Evolutionary conservation across 1,140 invertebrate species (phyloP).

Genomic region (Araneus ventricosus): DNA sequence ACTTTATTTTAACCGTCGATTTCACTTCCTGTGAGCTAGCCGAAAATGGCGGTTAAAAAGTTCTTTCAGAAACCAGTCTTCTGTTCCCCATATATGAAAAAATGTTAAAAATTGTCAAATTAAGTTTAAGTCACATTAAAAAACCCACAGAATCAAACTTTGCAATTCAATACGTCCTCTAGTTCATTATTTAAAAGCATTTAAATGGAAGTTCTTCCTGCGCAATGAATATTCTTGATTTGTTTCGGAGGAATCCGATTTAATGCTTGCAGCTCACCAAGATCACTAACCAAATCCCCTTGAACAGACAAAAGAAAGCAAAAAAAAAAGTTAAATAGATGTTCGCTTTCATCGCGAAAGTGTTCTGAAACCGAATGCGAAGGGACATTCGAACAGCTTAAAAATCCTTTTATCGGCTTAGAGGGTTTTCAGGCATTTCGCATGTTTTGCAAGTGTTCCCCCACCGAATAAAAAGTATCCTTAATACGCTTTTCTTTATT

Average conservation of each 20-base stretch:
- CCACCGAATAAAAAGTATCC: not conserved
- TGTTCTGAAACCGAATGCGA: not conserved
- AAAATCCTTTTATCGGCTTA: slow-evolving; percentile 40
- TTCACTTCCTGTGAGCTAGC: too few relatives aligned
- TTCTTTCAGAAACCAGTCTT: too few relatives aligned
- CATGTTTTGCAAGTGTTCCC: not conserved
- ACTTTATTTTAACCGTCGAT: too few relatives aligned
- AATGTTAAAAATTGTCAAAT: too few relatives aligned
- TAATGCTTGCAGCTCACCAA: not conserved
- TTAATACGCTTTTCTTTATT: not conserved
- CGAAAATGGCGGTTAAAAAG: too few relatives aligned
- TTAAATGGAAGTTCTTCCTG: not conserved
- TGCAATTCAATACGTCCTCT: too few relatives aligned
- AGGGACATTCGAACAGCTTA: not conserved
- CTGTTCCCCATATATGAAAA: too few relatives aligned
- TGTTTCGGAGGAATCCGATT: not conserved
- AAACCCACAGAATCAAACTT: too few relatives aligned
- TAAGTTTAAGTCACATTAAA: too few relatives aligned
- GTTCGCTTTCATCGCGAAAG: not conserved
- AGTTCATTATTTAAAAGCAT: not conserved
- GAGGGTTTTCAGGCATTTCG: not conserved
- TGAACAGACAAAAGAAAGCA: not conserved
- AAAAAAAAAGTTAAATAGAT: not conserved
- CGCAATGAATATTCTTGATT: not conserved
- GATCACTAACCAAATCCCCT: not conserved